Base-by-base conservation (phyloP, 2,888 invertebrate genomes). In the Chorisops tibialis region DNA sequence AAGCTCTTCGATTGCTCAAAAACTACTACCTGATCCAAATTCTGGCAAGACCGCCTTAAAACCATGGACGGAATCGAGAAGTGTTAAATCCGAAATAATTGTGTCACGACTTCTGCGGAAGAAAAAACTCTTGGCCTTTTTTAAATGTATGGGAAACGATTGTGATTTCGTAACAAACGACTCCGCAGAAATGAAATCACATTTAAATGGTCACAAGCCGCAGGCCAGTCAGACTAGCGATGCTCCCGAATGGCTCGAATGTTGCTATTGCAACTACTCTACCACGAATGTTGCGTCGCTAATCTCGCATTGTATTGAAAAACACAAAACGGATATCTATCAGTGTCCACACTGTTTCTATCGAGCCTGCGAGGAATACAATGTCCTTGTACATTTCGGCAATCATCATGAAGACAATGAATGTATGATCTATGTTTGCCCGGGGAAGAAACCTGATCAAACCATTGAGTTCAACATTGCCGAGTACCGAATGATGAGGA, bases 321-420 rank as follows among this genome's bases (percentile, higher is more conserved):
- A 79, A 37, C 89, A 90, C 69, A 81, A 81, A 0, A 76, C 79
- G 59, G 86, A 87, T 69, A 78, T 80, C 24, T 88, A 77, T 69
- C 83, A 84, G 30, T 90, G 90, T 69, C 79, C 77, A 3, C 80
- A 82, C 67, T 90, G 90, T 70, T 85, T 88, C 69, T 89, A 88
- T 72, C 79, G 89, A 51, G 84, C 85, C 9, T 64, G 58, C 43
- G 58, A 52, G 9, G 62, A 43, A 2, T 35, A 22, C 9, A 64
- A 66, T 63, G 64, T 67, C 6, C 14, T 59, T 5, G 24, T 49
- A 12, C 68, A 68, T 63, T 7, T 63, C 0, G 43, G 59, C 4
- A 35, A 43, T 2, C 62, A 63, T 63, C 68, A 68, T 56, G 14
- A 9, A 12, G 19, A 16, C 4, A 30, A 30, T 7, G 30, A 30